Evolutionary conservation across 2,797 vertebrate genomes (phyloP), one percentile per base, ranked within the genome.

Genomic region (Chelonia mydas): DNA sequence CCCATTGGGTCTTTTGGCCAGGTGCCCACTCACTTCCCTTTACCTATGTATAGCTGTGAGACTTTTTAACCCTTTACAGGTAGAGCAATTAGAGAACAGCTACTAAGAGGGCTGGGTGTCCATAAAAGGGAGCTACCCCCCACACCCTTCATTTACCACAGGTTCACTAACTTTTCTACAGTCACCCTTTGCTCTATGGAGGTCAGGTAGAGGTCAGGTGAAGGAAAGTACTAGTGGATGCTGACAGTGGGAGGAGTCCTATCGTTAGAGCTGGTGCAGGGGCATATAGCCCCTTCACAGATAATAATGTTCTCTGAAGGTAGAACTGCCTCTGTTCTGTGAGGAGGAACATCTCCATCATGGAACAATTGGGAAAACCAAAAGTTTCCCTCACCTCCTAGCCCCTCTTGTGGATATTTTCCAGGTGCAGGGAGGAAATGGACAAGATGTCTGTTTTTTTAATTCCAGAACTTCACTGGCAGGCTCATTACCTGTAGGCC

Each of bases 151-250:
- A 50, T 50, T 50, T 50, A 50, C 12, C 49, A 50, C 49, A 50
- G 49, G 9, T 53, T 13, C 81, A 45, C 55, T 81, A 54, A 54
- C 57, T 41, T 90, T 74, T 65, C 37, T 28, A 41, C 41, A 25
- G 3, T 15, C 2, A 11, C 28, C 13, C 55, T 80, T 28, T 59
- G 57, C 27, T 59, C 27, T 59, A 10, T 57, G 55, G 25, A 57
- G 11, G 6, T 57, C 57, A 31, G 57, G 57, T 11, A 28, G 27
- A 28, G 57, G 5, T 59, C 57, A 59, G 57, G 11, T 28, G 57
- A 59, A 16, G 11, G 6, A 49, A 28, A 0, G 0, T 31, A 16
- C 9, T 6, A 49, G 41, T n/a, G 50, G 10, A 68, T 89, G 84
- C 19, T 74, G 19, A 11, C 10, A n/a, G 15, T 33, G 33, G 23